Evolutionary conservation across 2,113 vertebrate genomes (phyloP).

Genomic region (cattle (Bos taurus)): DNA sequence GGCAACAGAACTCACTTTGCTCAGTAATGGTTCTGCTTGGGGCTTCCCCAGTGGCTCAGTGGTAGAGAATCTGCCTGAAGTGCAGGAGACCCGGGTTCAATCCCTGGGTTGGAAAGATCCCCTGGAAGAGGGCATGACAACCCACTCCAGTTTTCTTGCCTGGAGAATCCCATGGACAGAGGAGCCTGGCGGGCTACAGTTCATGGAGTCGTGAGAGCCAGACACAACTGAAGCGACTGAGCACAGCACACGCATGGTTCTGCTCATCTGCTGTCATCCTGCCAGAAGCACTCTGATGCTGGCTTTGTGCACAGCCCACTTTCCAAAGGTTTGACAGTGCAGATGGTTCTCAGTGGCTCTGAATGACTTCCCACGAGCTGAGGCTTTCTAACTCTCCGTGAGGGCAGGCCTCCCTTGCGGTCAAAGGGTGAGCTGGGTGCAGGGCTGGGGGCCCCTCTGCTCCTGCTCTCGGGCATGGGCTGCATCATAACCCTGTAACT

Average conservation of each 20-base stretch:
- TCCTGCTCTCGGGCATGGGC: fast-evolving
- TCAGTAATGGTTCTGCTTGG: background rate
- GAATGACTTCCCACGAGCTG: background rate
- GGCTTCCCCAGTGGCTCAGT: background rate
- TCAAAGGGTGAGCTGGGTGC: background rate
- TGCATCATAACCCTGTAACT: background rate
- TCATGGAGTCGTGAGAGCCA: fast-evolving
- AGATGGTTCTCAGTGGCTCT: background rate
- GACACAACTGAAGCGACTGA: fast-evolving
- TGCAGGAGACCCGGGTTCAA: background rate
- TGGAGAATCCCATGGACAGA: background rate
- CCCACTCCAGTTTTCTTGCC: background rate
- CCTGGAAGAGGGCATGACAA: background rate
- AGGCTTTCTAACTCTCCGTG: background rate
- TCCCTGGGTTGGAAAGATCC: background rate
- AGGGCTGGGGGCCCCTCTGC: background rate
- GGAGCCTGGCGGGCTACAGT: background rate
- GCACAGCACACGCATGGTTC: fast-evolving
- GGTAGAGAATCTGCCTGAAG: background rate
- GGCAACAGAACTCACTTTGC: background rate
- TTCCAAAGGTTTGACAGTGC: background rate
- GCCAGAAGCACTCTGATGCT: background rate
- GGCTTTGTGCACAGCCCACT: background rate
- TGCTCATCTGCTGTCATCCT: background rate
- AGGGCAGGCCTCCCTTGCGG: background rate